These are phyloP conservation scores for Hippocampus barbouri DNA, from an alignment of 2,113 vertebrate genomes.

Conservation along the genomic window DNA sequence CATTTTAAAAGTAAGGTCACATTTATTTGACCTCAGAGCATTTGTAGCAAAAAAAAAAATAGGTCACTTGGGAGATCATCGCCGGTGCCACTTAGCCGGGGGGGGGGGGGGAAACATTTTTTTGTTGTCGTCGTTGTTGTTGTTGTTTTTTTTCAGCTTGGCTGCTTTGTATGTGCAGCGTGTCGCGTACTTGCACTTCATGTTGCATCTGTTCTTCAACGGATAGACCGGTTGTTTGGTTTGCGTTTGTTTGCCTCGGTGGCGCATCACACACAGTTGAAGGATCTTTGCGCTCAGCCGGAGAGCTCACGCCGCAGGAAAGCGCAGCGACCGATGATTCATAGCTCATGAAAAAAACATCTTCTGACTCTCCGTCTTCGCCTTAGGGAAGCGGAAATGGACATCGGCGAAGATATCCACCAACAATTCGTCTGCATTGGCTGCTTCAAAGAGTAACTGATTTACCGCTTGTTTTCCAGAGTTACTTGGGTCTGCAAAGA, in stretches of 20 bases:
- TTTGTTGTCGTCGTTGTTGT: too few species aligned
- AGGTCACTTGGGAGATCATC: not conserved
- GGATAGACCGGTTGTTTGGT: not conserved
- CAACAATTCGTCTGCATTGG: not conserved
- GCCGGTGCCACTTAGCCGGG: not conserved
- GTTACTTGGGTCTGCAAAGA: conserved; percentile 75
- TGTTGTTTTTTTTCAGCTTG: not conserved
- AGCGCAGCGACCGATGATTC: not conserved
- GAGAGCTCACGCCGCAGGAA: not conserved
- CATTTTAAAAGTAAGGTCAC: not conserved
- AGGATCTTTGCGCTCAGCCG: not conserved
- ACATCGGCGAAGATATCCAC: not conserved
- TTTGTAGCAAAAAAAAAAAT: not conserved
- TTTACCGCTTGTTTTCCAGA: conserved; percentile 60
- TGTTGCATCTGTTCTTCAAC: not conserved
- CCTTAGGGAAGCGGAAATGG: not conserved
- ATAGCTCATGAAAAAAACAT: not conserved
- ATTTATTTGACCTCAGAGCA: not conserved
- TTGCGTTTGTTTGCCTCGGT: not conserved
- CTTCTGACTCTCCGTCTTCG: not conserved
- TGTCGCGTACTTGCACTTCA: not conserved
- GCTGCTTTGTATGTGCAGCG: not conserved
- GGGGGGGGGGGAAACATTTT: too few species aligned
- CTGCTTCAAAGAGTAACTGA: conserved; percentile 16
- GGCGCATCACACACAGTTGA: not conserved